A percentile compares a stretch with the other conserved stretches of the same genome.
Evolutionary conservation across 1,140 invertebrate genomes (phyloP).

Genomic region (Zaprionus tsacasi): DNA sequence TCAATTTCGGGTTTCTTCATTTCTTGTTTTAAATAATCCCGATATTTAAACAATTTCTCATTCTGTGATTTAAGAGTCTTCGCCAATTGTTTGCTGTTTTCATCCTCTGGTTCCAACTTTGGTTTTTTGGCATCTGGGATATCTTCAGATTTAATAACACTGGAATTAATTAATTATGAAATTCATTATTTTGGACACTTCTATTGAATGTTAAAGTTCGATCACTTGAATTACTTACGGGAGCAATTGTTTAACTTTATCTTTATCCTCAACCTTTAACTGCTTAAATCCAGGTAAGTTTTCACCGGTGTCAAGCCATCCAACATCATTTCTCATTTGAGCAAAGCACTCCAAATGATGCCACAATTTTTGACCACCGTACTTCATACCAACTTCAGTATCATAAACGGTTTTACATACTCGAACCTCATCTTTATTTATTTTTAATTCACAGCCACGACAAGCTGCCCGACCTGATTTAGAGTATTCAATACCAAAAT

Average conservation of each 20-base stretch:
- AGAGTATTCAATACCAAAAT: conserved; percentile 94
- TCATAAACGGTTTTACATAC: conserved; percentile 95
- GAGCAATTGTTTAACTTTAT: conserved; percentile 86
- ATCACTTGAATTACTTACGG: conserved; percentile 58
- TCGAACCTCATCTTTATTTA: conserved; percentile 92
- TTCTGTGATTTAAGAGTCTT: conserved; percentile 90
- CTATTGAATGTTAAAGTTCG: no score
- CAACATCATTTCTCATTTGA: conserved; percentile 85
- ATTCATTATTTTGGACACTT: neutral
- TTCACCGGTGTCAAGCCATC: conserved; percentile 90
- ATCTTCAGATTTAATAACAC: conserved; percentile 86
- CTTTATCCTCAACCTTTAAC: conserved; percentile 91
- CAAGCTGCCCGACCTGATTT: conserved; percentile 94
- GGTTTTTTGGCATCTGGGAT: conserved; percentile 88
- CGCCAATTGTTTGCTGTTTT: conserved; percentile 85
- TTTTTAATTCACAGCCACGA: conserved; percentile 93
- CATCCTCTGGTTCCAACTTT: conserved; percentile 87
- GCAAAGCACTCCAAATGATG: conserved; percentile 97
- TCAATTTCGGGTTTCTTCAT: conserved; percentile 87
- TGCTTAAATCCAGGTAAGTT: conserved; percentile 90
- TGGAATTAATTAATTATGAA: conserved; percentile 27
- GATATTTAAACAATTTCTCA: conserved; percentile 90
- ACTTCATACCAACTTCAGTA: conserved; percentile 90
- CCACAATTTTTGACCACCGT: conserved; percentile 93
- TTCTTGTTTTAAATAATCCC: conserved; percentile 84